phyloP scores from a whole-genome alignment of 2,113 vertebrate genomes.

The Larimichthys polyactis region DNA sequence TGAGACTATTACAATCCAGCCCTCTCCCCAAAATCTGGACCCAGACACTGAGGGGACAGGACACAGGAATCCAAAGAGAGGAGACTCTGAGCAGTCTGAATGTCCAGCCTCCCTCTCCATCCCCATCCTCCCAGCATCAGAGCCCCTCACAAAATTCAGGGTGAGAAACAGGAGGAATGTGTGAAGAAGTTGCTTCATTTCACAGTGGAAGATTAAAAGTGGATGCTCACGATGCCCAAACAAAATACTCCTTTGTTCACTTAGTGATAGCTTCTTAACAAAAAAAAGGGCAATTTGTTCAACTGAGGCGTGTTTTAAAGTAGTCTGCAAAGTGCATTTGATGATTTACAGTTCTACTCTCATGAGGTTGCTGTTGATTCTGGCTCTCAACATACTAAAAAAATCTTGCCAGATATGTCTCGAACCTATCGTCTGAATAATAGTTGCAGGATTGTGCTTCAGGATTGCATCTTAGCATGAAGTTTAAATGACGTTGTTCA shows the following conservation, averaged over 20 bases:
- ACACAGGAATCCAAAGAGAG: constrained; percentile 49
- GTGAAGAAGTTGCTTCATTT: constrained; percentile 9
- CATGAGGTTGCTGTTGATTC: neutral
- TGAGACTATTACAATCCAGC: constrained; percentile 57
- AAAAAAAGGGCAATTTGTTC: neutral
- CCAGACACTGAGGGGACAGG: constrained; percentile 55
- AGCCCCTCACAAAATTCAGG: constrained; percentile 59
- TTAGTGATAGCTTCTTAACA: neutral
- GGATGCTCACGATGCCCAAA: neutral
- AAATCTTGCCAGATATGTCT: neutral
- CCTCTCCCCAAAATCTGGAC: constrained; percentile 46
- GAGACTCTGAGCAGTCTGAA: constrained; percentile 29
- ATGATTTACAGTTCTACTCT: neutral
- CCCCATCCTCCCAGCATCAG: constrained; percentile 47
- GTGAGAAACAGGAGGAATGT: constrained; percentile 47
- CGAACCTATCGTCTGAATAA: too few relatives aligned
- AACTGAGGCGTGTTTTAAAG: too few relatives aligned
- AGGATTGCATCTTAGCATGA: neutral
- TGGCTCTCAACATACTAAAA: neutral
- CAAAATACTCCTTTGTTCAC: neutral
- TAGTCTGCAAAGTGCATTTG: neutral
- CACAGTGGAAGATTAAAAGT: neutral
- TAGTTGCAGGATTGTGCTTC: neutral
- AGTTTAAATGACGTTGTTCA: neutral
- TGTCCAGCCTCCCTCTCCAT: constrained; percentile 17